Evolutionary conservation across 2,113 vertebrate species (phyloP), one percentile per base, ranked within the genome.

Genomic region (Chelonoidis abingdonii): DNA sequence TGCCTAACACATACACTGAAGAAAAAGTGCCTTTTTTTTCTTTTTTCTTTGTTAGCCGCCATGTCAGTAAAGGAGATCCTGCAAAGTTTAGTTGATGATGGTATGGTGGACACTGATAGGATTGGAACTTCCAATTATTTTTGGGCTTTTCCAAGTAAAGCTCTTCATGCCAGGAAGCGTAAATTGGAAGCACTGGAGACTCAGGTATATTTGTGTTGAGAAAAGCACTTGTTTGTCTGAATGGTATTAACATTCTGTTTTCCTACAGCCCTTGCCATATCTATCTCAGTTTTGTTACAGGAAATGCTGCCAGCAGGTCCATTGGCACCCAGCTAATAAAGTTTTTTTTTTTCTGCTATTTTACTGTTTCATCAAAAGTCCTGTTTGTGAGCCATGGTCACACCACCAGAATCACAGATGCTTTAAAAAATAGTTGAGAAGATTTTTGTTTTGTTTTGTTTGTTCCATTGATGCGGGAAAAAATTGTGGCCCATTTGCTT

Each of bases 61-160:
- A 99, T 99, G 99, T 99, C 99, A 2, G 99, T 99, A 89, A 99
- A 99, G 92, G 99, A 99, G 2, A 99, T 99, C 79, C 98, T 99
- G 56, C 99, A 99, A 95, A 99, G 99, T 92, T 97, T 99, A 93
- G 99, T 99, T 44, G 99, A 99, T 84, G 99, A 99, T 96, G 99
- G 98, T 82, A 99, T 99, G 99, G 99, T 99, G 95, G 99, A 99
- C 97, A 99, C 98, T 41, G 99, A 99, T 90, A 98, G 99, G 96
- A 99, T 99, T 72, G 99, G 99, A 54, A 99, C 99, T 2, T 99
- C 99, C 29, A 99, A 99, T 98, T 99, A 99, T 95, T 99, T 99
- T 94, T 99, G 99, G 99, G 98, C 99, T 90, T 99, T 99, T 95
- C 99, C 99, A 90, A 99, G 99, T 97, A 99, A 99, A 98, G 99